Conservation (phyloP, 1,140 invertebrate species). For the Ephestia elutella region DNA sequence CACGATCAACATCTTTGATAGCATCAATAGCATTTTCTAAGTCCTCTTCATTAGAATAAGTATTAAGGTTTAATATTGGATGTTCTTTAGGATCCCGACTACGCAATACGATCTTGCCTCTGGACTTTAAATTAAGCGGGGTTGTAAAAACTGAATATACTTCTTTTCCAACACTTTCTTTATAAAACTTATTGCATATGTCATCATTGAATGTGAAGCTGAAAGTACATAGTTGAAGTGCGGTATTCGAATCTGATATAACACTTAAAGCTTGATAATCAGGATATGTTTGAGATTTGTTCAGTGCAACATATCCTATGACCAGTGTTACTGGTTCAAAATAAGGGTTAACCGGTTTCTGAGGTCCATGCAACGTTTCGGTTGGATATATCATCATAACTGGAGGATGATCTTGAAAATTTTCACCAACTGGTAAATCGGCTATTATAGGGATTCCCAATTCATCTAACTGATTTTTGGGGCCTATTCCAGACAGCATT, state of each 20-base stretch:
- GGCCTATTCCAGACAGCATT: slow-evolving; percentile 81
- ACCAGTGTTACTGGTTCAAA: slow-evolving; percentile 80
- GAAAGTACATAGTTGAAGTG: slow-evolving; percentile 12
- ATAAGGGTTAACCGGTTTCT: slow-evolving; percentile 74
- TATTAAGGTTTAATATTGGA: slow-evolving; percentile 20
- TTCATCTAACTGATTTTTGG: slow-evolving; percentile 73
- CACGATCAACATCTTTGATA: slow-evolving; percentile 17
- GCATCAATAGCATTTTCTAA: slow-evolving; percentile 18
- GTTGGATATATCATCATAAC: slow-evolving; percentile 77
- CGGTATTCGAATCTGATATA: neutral
- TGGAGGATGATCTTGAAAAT: slow-evolving; percentile 83
- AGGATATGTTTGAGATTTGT: slow-evolving; percentile 20
- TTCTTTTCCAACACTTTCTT: slow-evolving; percentile 18
- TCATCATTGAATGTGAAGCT: slow-evolving; percentile 15
- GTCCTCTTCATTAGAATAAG: slow-evolving; percentile 21
- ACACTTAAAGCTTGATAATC: slow-evolving; percentile 24
- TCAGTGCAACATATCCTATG: slow-evolving; percentile 82
- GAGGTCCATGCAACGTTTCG: slow-evolving; percentile 40
- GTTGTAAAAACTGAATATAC: slow-evolving; percentile 11
- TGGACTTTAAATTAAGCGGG: slow-evolving; percentile 26
- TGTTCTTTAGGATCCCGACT: slow-evolving; percentile 23
- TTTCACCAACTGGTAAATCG: slow-evolving; percentile 81
- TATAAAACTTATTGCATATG: slow-evolving; percentile 23
- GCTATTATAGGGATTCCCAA: slow-evolving; percentile 76
- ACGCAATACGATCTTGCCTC: slow-evolving; percentile 23